Conservation (phyloP, 1,140 invertebrate genomes). For the Rhagoletis zephyria region DNA sequence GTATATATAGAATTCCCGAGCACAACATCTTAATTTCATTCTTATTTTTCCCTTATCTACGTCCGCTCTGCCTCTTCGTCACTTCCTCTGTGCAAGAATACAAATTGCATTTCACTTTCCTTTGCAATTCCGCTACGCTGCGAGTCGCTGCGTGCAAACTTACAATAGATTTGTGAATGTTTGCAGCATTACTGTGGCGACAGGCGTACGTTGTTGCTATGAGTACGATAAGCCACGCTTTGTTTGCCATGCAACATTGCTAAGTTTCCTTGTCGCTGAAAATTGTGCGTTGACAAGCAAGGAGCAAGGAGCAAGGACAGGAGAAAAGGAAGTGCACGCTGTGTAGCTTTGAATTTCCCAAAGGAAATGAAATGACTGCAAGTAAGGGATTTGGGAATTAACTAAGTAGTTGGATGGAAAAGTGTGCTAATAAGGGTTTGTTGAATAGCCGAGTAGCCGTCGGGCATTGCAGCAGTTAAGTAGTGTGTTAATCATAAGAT, state of each 20-base stretch:
- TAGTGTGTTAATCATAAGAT: background rate
- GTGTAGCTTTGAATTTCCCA: background rate
- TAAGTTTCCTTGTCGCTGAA: background rate
- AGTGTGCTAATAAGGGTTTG: background rate
- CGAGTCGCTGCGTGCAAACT: background rate
- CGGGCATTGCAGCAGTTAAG: background rate
- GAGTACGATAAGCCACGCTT: background rate
- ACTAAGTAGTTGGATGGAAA: background rate
- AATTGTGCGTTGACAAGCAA: background rate
- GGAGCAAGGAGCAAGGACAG: background rate
- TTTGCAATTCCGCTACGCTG: conserved; percentile 6
- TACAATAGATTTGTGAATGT: background rate
- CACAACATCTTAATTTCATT: no score
- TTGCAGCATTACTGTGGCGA: background rate
- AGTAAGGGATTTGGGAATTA: conserved; percentile 24
- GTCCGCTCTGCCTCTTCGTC: no score
- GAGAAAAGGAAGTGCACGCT: background rate
- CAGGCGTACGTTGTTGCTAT: background rate
- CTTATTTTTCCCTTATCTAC: no score
- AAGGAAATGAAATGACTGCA: background rate
- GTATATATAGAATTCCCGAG: no score
- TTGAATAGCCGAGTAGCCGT: background rate
- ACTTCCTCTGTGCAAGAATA: background rate
- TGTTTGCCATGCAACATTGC: conserved; percentile 44
- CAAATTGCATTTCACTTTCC: background rate